Conservation (phyloP, 2,888 invertebrate species). For the Azorinus chamasolen region DNA sequence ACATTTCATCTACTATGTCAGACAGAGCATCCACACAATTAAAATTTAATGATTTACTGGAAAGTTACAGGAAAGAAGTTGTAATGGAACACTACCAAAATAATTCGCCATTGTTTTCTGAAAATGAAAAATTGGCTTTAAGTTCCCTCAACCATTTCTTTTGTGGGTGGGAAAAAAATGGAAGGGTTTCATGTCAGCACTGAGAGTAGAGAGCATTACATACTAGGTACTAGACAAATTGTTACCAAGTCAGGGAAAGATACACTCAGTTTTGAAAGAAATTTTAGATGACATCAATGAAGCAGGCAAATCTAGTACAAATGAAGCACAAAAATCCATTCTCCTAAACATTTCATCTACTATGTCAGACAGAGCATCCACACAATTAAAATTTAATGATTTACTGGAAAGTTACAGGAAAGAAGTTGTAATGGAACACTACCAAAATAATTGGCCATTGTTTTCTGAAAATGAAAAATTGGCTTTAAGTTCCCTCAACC, state of each 20-base stretch:
- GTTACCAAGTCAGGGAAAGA: constrained; percentile 36
- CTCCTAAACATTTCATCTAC: constrained; percentile 24
- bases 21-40: constrained; percentile 15
- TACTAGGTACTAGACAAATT: constrained; percentile 9
- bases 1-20: constrained; percentile 29
- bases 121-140: constrained; percentile 4
- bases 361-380: constrained; percentile 35
- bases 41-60: constrained; percentile 34
- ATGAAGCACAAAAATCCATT: constrained; percentile 5
- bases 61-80: constrained; percentile 19
- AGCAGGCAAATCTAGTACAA: constrained; percentile 1
- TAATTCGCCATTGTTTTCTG: constrained; percentile 2
- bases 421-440: constrained; percentile 7
- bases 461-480: constrained; percentile 11
- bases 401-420: constrained; percentile 17
- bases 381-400: constrained; percentile 29
- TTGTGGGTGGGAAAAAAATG: constrained; percentile 21
- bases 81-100: constrained; percentile 8
- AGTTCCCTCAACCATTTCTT: constrained; percentile 27
- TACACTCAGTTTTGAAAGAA: constrained; percentile 21
- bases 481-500: constrained; percentile 15
- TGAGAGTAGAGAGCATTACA: constrained; percentile 1
- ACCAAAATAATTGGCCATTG: constrained; percentile 6
- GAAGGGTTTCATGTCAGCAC: constrained; percentile 15
- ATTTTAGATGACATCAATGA: constrained; percentile 9